phyloP scores from a whole-genome alignment of 2,113 vertebrate genomes.

The Pachycephala philippinensis region DNA sequence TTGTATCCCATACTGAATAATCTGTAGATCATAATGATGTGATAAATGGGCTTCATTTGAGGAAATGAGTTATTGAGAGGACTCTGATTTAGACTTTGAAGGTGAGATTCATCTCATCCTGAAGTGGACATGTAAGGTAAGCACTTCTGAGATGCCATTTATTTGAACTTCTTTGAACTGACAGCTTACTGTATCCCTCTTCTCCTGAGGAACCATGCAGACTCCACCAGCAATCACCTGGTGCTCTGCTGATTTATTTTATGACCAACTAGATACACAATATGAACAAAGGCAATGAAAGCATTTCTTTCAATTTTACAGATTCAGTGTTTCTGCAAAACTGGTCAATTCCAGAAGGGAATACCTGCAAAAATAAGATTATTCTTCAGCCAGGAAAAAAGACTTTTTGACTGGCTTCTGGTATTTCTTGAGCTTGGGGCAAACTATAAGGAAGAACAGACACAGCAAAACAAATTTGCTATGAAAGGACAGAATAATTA shows the following conservation, averaged over 20 bases:
- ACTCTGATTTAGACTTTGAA: background rate
- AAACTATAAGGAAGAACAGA: background rate
- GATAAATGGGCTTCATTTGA: background rate
- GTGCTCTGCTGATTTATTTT: background rate
- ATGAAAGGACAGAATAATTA: conserved; percentile 1
- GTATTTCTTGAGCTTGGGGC: background rate
- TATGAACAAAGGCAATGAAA: background rate
- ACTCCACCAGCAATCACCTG: background rate
- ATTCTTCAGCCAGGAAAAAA: background rate
- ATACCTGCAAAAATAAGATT: background rate
- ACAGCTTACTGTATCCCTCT: background rate
- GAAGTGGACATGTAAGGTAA: background rate
- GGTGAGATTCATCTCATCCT: background rate
- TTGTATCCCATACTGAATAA: background rate
- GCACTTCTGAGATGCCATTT: background rate
- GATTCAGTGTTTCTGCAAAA: background rate
- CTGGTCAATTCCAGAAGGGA: background rate
- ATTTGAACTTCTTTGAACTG: background rate
- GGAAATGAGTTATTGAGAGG: background rate
- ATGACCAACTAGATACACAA: background rate
- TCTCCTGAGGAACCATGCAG: background rate
- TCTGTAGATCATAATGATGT: accelerated
- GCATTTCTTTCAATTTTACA: background rate
- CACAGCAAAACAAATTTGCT: background rate
- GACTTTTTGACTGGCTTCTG: background rate